Conservation (phyloP, 2,113 vertebrate species). For the Toxostoma redivivum region DNA sequence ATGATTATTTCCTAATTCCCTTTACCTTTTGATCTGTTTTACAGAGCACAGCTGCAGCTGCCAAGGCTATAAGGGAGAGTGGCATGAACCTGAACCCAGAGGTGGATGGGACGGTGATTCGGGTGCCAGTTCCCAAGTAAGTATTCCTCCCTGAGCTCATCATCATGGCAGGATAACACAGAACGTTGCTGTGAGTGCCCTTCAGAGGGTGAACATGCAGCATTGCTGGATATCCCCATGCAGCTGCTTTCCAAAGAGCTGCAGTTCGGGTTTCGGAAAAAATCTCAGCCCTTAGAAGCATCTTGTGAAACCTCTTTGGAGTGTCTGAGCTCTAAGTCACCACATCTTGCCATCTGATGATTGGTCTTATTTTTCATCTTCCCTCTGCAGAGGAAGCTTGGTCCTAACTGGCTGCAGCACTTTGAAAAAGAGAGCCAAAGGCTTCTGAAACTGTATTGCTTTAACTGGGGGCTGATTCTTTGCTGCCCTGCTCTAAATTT, state of each 20-base stretch:
- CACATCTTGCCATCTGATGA: background rate
- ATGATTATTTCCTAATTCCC: conserved; percentile 85
- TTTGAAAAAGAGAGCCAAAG: background rate
- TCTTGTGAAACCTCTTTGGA: background rate
- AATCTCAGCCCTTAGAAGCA: fast-evolving
- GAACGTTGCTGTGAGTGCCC: background rate
- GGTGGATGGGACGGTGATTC: conserved; percentile 90
- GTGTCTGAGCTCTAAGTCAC: background rate
- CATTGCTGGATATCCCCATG: background rate
- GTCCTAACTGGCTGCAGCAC: background rate
- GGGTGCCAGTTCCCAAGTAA: conserved; percentile 93
- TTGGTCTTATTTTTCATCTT: background rate
- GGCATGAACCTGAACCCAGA: conserved; percentile 98
- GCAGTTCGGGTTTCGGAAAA: background rate
- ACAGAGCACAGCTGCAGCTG: conserved; percentile 88
- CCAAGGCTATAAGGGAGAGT: conserved; percentile 88
- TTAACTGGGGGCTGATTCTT: background rate
- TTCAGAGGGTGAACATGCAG: background rate
- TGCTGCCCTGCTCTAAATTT: background rate
- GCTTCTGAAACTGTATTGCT: background rate
- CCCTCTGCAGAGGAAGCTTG: background rate
- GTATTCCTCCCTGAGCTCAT: conserved; percentile 21
- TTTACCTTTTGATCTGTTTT: conserved; percentile 78
- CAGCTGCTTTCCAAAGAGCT: background rate
- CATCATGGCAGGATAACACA: background rate